Evolutionary conservation across 1,140 invertebrate species (phyloP).

Genomic region (Melanaphis sacchari): DNA sequence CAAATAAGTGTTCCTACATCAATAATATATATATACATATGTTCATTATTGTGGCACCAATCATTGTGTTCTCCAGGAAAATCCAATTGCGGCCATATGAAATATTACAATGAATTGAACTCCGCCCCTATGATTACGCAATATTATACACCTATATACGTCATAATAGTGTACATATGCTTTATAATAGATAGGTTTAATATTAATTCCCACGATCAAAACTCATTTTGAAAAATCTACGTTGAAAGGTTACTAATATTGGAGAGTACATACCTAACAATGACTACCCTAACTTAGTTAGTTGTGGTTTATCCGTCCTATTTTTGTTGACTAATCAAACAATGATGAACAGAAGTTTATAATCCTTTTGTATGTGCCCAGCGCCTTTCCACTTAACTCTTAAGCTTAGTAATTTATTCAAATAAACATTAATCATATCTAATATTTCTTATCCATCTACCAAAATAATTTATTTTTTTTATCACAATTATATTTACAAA

Average conservation of each 20-base stretch:
- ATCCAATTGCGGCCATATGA: background rate
- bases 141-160: background rate
- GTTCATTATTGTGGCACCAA: background rate
- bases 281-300: background rate
- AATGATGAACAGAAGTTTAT: background rate
- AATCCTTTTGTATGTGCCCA: background rate
- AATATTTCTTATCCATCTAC: background rate
- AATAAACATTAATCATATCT: background rate
- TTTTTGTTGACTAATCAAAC: background rate
- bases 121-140: background rate
- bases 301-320: conserved; percentile 14
- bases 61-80: background rate
- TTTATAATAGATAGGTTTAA: background rate
- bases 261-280: background rate
- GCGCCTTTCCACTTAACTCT: background rate
- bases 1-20: background rate
- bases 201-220: background rate
- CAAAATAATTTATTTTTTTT: background rate
- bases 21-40: background rate
- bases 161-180: background rate
- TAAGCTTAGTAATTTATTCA: background rate
- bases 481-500: background rate
- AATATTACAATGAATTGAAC: background rate
- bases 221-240: background rate
- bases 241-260: background rate